Evolutionary conservation across 2,888 invertebrate species (phyloP), one percentile per base, ranked within the genome.

Genomic region (Nomada fucata): DNA sequence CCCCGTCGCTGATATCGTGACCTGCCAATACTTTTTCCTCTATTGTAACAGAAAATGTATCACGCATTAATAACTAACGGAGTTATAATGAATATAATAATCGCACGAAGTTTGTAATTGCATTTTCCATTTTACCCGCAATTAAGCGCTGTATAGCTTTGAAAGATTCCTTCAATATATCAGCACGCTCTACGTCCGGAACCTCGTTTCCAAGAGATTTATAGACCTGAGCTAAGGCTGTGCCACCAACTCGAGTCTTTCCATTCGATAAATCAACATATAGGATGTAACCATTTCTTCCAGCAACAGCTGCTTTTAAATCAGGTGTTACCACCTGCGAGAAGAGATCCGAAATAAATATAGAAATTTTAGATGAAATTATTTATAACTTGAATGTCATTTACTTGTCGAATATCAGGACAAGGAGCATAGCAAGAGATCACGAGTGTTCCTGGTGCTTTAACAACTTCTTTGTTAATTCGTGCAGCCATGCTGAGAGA

Each of bases 1-100:
- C 99, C 29, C 99, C 99, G 94, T 99, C 99, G 92, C 99, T 99
- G 7, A 99, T 95, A 93, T 99, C 99, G 93, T 99, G 99, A 0
- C 99, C 99, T 7, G 99, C 95, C 52, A 97, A 92, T 13, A 98
- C 93, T 91, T 96, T 95, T 4, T 95, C 95, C 87, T 96, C 96
- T 97, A 92, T 65, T 36, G 13, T 15, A 50, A 18, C 23, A 36
- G 9, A 61, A 52, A 53, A 0, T 18, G 18, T 42, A 53, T 53
- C 52, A 53, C 23, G 23, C 15, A 50, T 61, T 71, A 59, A 2
- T 59, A 13, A 70, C 2, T 11, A 47, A 15, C 9, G 20, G 13
- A 2, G 9, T 11, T 15, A 4, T 42, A 15, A 20, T 57, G 15
- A 26, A 2, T 5, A 36, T 29, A 67, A 67, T 23, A n/a, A 47